A percentile compares a stretch with the other conserved stretches of the same genome.
Conservation (phyloP, 1,140 invertebrate genomes). For the Caenorhabditis brenneri region DNA sequence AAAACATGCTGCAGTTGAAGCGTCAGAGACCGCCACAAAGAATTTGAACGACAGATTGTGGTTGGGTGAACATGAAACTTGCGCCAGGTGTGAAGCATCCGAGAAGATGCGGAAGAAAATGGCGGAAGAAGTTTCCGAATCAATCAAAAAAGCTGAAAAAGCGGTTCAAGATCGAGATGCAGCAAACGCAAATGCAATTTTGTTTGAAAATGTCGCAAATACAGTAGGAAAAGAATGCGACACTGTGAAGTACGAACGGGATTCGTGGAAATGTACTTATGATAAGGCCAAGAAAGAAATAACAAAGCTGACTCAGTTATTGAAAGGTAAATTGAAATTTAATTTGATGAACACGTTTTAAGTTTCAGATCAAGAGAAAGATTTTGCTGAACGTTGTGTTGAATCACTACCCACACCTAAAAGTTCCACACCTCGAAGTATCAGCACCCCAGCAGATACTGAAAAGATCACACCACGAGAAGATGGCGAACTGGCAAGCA, state of each 20-base stretch:
- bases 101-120: not conserved
- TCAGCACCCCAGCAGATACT: not conserved
- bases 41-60: not conserved
- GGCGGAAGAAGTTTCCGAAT: not conserved
- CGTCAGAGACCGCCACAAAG: not conserved
- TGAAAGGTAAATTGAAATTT: not conserved
- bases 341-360: not conserved
- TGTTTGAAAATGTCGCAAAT: not conserved
- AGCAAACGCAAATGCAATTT: not conserved
- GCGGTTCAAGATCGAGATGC: not conserved
- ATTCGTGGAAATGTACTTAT: not conserved
- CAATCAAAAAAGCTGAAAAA: not conserved
- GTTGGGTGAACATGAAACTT: not conserved
- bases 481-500: not conserved
- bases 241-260: not conserved
- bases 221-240: not conserved
- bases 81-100: not conserved
- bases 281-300: not conserved
- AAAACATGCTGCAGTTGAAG: not conserved
- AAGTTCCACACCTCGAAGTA: not conserved
- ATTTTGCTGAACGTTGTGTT: not conserved
- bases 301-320: not conserved
- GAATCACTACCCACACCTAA: no score
- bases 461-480: not conserved
- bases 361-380: constrained; percentile 12